Conservation (phyloP, 2,797 vertebrate genomes). For the Chaenodraco wilsoni region DNA sequence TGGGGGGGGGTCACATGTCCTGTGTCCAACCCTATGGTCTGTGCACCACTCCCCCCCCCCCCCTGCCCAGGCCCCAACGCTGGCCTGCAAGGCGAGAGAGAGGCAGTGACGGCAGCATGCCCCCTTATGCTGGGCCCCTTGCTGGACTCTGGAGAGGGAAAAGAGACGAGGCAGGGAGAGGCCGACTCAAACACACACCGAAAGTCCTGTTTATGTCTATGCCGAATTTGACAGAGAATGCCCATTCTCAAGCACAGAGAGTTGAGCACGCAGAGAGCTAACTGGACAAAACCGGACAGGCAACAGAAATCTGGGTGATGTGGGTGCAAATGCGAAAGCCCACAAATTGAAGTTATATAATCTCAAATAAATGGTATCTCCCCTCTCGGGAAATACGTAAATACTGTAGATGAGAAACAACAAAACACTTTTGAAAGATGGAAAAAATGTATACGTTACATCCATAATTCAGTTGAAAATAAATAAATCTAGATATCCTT, state of each 20-base stretch:
- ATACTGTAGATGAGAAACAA: not conserved
- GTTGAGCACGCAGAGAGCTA: slow-evolving; percentile 21
- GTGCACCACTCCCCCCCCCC: slow-evolving; percentile 37
- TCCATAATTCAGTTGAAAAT: not conserved
- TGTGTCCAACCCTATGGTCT: slow-evolving; percentile 81
- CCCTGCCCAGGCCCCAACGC: slow-evolving; percentile 68
- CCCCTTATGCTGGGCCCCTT: slow-evolving; percentile 83
- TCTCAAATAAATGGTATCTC: slow-evolving; percentile 37
- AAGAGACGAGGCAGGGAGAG: slow-evolving; percentile 83
- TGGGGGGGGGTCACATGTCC: slow-evolving; percentile 70
- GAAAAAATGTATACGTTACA: not conserved
- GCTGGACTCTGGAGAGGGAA: slow-evolving; percentile 83
- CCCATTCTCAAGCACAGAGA: slow-evolving; percentile 53
- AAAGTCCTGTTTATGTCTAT: slow-evolving; percentile 75
- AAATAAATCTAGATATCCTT: not conserved
- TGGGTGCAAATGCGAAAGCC: slow-evolving; percentile 51
- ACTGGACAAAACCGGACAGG: slow-evolving; percentile 55
- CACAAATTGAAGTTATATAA: slow-evolving; percentile 69
- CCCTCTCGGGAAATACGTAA: slow-evolving; percentile 37
- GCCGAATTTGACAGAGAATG: slow-evolving; percentile 68
- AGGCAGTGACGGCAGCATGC: slow-evolving; percentile 75
- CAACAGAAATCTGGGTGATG: slow-evolving; percentile 59
- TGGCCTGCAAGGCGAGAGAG: slow-evolving; percentile 71
- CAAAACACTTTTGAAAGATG: not conserved
- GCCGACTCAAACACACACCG: slow-evolving; percentile 75